Conservation (phyloP, 2,113 vertebrate species). For the Aegithalos caudatus region DNA sequence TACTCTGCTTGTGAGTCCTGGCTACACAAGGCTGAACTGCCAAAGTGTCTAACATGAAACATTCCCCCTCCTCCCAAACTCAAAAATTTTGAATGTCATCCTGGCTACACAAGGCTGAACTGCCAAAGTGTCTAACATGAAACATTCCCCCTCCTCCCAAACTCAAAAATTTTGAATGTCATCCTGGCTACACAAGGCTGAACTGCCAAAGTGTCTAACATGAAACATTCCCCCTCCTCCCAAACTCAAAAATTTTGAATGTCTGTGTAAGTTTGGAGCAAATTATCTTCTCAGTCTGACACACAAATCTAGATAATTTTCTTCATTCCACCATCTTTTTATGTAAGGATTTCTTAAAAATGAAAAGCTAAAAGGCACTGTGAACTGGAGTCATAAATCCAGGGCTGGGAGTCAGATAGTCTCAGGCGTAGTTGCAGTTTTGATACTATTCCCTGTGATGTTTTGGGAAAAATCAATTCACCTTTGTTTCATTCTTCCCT, state of each 20-base stretch:
- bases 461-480: not conserved
- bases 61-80: not conserved
- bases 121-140: not conserved
- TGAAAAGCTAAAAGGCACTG: not conserved
- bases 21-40: not conserved
- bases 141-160: not conserved
- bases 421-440: not conserved
- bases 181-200: not conserved
- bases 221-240: not conserved
- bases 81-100: too few relatives aligned
- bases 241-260: not conserved
- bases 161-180: too few relatives aligned
- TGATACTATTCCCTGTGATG: not conserved
- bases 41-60: not conserved
- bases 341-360: not conserved
- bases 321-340: not conserved
- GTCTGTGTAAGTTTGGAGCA: not conserved
- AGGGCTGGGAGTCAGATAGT: not conserved
- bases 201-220: not conserved
- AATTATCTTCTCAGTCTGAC: not conserved
- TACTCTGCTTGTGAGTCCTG: not conserved
- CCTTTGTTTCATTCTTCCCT: not conserved
- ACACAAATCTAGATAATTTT: not conserved
- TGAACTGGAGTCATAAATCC: not conserved
- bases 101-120: not conserved